phyloP scores from a whole-genome alignment of 2,113 vertebrate species.

The Dinomys branickii region DNA sequence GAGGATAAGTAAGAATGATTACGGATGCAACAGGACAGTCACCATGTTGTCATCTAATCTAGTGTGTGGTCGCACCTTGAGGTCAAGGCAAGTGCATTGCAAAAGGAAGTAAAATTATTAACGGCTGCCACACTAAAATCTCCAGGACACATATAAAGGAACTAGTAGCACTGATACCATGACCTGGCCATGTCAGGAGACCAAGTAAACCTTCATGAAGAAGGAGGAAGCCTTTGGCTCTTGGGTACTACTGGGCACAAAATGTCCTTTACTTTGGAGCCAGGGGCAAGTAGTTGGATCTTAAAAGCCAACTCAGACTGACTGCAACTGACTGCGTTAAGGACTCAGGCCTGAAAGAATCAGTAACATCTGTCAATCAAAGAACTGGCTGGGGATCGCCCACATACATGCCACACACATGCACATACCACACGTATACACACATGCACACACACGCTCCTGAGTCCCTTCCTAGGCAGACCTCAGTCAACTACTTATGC shows the following conservation, averaged over 20 bases:
- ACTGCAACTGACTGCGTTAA: background rate
- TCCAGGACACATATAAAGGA: background rate
- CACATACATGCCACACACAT: background rate
- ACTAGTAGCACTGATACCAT: background rate
- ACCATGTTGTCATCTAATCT: background rate
- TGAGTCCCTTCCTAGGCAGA: background rate
- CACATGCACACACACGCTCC: background rate
- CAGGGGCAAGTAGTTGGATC: background rate
- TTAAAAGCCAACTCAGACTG: background rate
- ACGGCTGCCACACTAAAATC: background rate
- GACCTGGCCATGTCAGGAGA: background rate
- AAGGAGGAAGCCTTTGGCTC: background rate
- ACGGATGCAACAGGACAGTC: background rate
- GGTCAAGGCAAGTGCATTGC: background rate
- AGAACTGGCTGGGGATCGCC: background rate
- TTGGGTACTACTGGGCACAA: background rate
- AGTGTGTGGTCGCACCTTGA: background rate
- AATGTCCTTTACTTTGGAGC: background rate
- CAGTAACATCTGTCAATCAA: background rate
- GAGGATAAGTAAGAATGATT: background rate
- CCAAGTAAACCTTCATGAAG: background rate
- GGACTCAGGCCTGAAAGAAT: background rate
- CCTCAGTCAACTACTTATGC: background rate
- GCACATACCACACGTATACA: background rate
- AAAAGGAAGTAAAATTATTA: background rate